Evolutionary conservation across 2,888 invertebrate genomes (phyloP).

Genomic region (Uropetala carovei): DNA sequence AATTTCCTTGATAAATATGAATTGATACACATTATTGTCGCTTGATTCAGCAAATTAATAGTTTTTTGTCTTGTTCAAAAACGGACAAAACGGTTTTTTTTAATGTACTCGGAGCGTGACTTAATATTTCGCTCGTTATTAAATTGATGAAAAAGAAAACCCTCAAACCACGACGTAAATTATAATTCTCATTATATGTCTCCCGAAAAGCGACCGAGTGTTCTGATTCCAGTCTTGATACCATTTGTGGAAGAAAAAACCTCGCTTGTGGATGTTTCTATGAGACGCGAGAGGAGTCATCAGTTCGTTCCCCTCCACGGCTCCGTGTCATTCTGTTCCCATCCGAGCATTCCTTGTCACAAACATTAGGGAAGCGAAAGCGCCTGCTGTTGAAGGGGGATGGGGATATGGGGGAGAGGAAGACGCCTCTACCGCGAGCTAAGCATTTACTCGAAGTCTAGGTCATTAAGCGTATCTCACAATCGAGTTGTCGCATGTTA

Average conservation of each 20-base stretch:
- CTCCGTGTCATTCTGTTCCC: neutral
- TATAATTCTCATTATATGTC: no score
- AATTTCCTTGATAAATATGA: no score
- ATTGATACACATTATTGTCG: no score
- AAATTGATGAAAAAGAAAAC: no score
- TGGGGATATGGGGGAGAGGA: neutral
- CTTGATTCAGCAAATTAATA: no score
- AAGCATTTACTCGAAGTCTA: neutral
- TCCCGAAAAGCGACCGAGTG: no score
- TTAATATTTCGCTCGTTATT: no score
- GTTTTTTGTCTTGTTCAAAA: no score
- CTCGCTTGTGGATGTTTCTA: neutral
- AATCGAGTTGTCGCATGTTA: neutral
- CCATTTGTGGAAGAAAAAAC: neutral
- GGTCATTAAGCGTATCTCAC: neutral
- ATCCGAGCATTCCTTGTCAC: neutral
- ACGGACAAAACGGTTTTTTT: no score
- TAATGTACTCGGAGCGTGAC: no score
- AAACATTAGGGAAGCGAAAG: conserved; percentile 32
- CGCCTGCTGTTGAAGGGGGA: neutral
- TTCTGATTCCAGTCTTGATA: no score
- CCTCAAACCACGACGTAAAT: no score
- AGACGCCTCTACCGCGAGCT: neutral
- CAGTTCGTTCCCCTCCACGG: neutral
- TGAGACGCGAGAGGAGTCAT: neutral